A percentile compares a stretch with the other conserved stretches of the same genome.
These are phyloP conservation scores for Mimachlamys varia DNA, from an alignment of 2,888 invertebrate species.

Conservation along the genomic window DNA sequence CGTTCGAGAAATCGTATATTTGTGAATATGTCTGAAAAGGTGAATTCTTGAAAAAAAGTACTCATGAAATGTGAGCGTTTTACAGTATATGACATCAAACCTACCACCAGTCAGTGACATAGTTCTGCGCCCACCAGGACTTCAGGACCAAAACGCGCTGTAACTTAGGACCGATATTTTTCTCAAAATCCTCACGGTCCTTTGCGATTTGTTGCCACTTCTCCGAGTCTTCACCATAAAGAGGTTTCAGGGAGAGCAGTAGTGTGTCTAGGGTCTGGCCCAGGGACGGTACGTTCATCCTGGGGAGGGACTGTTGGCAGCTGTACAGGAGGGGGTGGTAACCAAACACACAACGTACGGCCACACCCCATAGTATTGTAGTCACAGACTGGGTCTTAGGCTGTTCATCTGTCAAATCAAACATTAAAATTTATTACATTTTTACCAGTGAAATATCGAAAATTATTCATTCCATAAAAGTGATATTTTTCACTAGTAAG, in stretches of 20 bases:
- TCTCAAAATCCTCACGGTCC: constrained; percentile 80
- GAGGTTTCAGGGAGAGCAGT: constrained; percentile 81
- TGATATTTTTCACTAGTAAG: no score
- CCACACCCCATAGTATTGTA: constrained; percentile 80
- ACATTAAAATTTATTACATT: no score
- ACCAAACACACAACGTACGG: constrained; percentile 73
- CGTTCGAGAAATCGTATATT: no score
- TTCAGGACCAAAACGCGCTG: constrained; percentile 81
- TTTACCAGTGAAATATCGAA: no score
- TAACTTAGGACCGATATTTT: constrained; percentile 80
- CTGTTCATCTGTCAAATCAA: constrained; percentile 79
- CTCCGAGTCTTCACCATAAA: constrained; percentile 77
- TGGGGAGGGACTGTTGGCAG: constrained; percentile 76
- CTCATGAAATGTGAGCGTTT: no score
- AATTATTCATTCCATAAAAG: no score
- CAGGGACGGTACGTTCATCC: constrained; percentile 76
- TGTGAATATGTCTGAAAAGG: no score
- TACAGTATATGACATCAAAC: constrained; percentile 53
- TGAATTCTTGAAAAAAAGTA: no score
- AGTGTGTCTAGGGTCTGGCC: constrained; percentile 76
- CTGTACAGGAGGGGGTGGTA: constrained; percentile 75
- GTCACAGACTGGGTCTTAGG: constrained; percentile 78
- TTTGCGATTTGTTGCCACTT: constrained; percentile 78
- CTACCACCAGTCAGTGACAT: constrained; percentile 83
- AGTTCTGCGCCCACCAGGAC: constrained; percentile 83